Conservation (phyloP, 2,797 vertebrate species). For the Poeciliopsis gracilis region DNA sequence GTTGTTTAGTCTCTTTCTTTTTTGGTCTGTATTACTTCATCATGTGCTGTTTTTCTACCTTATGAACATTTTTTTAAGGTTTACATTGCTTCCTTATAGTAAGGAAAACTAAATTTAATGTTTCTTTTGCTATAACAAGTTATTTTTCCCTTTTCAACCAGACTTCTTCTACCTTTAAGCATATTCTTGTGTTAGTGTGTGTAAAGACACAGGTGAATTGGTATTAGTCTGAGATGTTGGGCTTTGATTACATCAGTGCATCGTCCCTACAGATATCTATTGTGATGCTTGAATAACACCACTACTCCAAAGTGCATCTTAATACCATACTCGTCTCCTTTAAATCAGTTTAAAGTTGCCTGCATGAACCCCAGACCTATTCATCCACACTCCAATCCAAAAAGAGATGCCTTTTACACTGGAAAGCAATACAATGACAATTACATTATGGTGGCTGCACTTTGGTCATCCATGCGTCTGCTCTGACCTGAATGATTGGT, state of each 20-base stretch:
- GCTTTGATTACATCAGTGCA: conserved; percentile 59
- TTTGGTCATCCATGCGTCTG: conserved; percentile 77
- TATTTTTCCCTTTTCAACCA: conserved; percentile 2
- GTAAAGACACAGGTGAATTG: conserved; percentile 26
- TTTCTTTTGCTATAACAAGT: neutral
- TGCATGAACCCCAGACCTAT: conserved; percentile 69
- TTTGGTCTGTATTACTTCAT: neutral
- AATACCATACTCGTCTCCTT: conserved; percentile 76
- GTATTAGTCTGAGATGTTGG: conserved; percentile 63
- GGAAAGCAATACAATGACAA: conserved; percentile 84
- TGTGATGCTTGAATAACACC: conserved; percentile 73
- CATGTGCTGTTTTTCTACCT: neutral
- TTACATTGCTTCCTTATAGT: neutral
- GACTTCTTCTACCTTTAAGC: conserved; percentile 18
- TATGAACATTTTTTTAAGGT: neutral
- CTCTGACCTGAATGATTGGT: conserved; percentile 77
- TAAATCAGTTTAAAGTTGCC: conserved; percentile 81
- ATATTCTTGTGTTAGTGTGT: conserved; percentile 47
- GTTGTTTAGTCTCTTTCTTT: conserved; percentile 4
- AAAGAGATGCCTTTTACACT: conserved; percentile 79
- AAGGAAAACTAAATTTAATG: neutral
- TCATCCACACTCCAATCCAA: conserved; percentile 76
- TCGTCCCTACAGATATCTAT: conserved; percentile 62
- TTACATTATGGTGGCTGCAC: conserved; percentile 83
- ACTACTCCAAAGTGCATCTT: conserved; percentile 79